phyloP scores from a whole-genome alignment of 2,888 invertebrate species.

The Sphaeridia pumilis region DNA sequence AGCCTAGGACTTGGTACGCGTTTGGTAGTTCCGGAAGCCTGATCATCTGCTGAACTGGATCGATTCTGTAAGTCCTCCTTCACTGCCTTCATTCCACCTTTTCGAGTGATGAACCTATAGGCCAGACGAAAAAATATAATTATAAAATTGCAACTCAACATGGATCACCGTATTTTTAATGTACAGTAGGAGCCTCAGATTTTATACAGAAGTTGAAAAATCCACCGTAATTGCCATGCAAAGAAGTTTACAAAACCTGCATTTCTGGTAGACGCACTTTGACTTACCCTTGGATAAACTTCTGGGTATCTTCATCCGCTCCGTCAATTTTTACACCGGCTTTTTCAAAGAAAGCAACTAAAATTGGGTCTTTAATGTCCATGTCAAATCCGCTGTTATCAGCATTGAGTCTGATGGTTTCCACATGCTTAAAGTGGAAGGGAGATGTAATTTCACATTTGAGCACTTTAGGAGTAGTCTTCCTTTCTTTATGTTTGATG shows the following conservation, averaged over 20 bases:
- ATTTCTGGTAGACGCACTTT: no score
- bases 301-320: constrained; percentile 69
- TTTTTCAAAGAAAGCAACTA: constrained; percentile 39
- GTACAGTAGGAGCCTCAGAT: no score
- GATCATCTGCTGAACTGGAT: constrained; percentile 13
- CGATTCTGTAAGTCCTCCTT: constrained; percentile 47
- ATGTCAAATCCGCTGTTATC: constrained; percentile 64
- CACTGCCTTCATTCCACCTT: constrained; percentile 71
- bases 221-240: no score
- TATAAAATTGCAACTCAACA: not conserved
- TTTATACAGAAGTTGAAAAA: no score
- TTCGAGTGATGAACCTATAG: constrained; percentile 59
- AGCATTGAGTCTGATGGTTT: constrained; percentile 75
- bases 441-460: constrained; percentile 86
- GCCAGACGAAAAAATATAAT: not conserved
- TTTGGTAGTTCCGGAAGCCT: no score
- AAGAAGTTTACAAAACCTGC: no score
- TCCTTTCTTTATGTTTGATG: constrained; percentile 36
- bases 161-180: no score
- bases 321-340: constrained; percentile 74
- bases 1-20: constrained; percentile 35
- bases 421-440: constrained; percentile 70
- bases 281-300: constrained; percentile 69
- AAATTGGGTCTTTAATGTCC: constrained; percentile 23
- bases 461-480: constrained; percentile 54